Evolutionary conservation across 2,797 vertebrate genomes (phyloP).

Genomic region (Setipinna tenuifilis): DNA sequence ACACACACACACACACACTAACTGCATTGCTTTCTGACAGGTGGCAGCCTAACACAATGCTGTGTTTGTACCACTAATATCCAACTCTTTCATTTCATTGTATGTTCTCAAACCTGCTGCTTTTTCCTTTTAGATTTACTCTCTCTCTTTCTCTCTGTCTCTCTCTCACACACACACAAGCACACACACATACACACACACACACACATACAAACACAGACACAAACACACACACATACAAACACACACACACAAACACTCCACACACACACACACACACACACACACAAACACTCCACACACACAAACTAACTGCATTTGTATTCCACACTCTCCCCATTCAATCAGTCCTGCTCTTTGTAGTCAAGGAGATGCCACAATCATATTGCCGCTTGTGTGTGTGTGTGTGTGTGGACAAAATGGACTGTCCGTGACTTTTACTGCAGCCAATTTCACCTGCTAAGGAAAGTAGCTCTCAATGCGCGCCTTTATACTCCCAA

Average conservation of each 20-base stretch:
- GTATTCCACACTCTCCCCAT: not conserved
- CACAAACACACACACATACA: not conserved
- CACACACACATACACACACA: constrained; percentile 15
- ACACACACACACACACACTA: no score
- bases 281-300: not conserved
- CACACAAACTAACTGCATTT: not conserved
- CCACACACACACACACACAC: not conserved
- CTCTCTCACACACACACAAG: not conserved
- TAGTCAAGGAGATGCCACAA: constrained; percentile 9
- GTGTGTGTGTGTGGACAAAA: not conserved
- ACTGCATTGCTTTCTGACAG: not conserved
- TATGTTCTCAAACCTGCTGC: not conserved
- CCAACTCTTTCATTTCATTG: not conserved
- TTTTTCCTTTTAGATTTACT: not conserved
- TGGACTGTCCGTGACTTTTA: not conserved
- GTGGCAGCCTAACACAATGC: not conserved
- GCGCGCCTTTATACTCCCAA: not conserved
- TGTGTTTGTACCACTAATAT: constrained; percentile 9
- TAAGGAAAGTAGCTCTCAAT: not conserved
- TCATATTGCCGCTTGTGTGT: not conserved
- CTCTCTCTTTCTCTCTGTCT: no score
- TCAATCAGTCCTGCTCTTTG: not conserved
- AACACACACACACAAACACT: no score
- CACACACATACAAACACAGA: constrained; percentile 4
- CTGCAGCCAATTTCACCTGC: not conserved